phyloP scores from a whole-genome alignment of 2,113 vertebrate genomes.

The Mellivora capensis region DNA sequence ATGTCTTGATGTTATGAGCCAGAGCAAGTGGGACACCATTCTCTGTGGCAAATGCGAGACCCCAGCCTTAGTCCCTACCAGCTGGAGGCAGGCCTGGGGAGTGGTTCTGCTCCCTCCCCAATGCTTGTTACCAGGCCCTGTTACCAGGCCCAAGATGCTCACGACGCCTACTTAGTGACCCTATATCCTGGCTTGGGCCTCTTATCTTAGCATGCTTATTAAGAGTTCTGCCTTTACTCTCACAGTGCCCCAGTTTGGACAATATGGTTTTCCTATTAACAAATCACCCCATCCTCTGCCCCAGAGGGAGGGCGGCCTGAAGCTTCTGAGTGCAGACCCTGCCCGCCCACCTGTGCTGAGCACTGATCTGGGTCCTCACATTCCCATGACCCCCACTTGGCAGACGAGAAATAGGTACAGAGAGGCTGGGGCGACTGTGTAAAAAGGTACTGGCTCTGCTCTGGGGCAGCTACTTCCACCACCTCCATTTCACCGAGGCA shows the following conservation, averaged over 20 bases:
- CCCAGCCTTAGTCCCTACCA: accelerated
- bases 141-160: background rate
- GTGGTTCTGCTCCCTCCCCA: accelerated
- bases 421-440: background rate
- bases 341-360: background rate
- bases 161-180: accelerated
- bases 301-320: background rate
- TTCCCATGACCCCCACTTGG: background rate
- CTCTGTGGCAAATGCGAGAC: background rate
- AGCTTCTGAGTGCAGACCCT: background rate
- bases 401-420: background rate
- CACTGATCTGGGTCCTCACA: background rate
- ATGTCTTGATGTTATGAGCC: accelerated
- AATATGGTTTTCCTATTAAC: background rate
- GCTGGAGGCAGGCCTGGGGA: accelerated
- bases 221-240: background rate
- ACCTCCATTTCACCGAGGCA: background rate
- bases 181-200: too few relatives aligned
- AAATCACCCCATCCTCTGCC: background rate
- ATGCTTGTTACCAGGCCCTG: too few relatives aligned
- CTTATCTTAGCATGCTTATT: accelerated
- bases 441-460: background rate
- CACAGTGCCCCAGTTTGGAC: background rate
- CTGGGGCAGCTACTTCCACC: accelerated
- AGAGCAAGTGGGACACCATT: accelerated